phyloP scores from a whole-genome alignment of 2,888 invertebrate species.

The Halocaridina rubra region DNA sequence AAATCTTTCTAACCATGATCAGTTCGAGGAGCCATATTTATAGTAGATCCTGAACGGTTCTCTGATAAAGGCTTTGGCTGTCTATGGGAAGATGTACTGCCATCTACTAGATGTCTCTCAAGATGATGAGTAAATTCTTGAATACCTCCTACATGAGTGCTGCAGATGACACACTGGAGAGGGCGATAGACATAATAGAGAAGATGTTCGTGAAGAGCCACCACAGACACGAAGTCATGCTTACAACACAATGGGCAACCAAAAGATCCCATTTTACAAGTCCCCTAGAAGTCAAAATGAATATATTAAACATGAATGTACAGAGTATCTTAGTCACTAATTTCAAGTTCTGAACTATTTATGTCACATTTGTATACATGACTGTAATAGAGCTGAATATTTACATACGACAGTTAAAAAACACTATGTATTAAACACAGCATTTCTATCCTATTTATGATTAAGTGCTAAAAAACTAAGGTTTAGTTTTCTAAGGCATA shows the following conservation, averaged over 20 bases:
- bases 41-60: neutral
- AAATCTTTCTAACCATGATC: too few species aligned
- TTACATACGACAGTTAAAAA: too few species aligned
- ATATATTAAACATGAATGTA: neutral
- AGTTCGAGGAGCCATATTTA: neutral
- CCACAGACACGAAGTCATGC: slow-evolving; percentile 49
- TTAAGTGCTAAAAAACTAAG: too few species aligned
- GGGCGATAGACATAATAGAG: slow-evolving; percentile 54
- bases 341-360: too few species aligned
- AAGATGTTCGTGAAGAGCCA: slow-evolving; percentile 54
- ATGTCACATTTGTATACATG: too few species aligned
- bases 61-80: neutral
- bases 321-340: too few species aligned
- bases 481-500: too few species aligned
- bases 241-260: slow-evolving; percentile 56
- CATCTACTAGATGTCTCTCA: slow-evolving; percentile 40
- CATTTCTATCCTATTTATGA: too few species aligned
- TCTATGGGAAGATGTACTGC: neutral
- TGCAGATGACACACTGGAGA: slow-evolving; percentile 53
- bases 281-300: neutral
- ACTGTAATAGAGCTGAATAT: too few species aligned
- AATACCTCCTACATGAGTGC: slow-evolving; percentile 36
- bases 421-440: too few species aligned
- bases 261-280: slow-evolving; percentile 19
- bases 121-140: slow-evolving; percentile 51